Conservation (phyloP, 2,797 vertebrate species). For the Glossophaga mutica region DNA sequence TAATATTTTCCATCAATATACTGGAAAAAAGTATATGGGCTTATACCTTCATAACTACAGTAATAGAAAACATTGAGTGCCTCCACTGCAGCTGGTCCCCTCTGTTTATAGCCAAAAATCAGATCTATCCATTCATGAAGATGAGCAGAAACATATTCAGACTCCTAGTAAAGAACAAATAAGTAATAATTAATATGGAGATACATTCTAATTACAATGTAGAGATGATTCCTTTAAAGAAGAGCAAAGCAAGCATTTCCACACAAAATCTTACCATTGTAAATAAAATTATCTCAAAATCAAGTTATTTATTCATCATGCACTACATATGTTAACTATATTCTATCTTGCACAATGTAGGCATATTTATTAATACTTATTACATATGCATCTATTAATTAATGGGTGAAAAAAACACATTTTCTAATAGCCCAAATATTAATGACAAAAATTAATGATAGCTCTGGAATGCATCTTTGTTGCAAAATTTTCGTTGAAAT, state of each 20-base stretch:
- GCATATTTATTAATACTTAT: conserved; percentile 30
- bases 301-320: background rate
- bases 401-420: background rate
- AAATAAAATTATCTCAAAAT: conserved; percentile 33
- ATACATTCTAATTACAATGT: background rate
- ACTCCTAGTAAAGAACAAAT: conserved; percentile 86
- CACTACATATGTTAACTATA: background rate
- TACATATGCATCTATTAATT: background rate
- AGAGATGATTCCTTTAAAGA: background rate
- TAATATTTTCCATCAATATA: background rate
- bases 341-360: background rate
- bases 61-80: conserved; percentile 98
- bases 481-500: background rate
- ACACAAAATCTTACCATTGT: background rate
- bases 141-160: conserved; percentile 93
- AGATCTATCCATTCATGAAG: conserved; percentile 98
- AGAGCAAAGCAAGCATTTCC: conserved; percentile 31
- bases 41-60: conserved; percentile 92
- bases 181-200: conserved; percentile 31
- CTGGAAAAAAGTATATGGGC: background rate
- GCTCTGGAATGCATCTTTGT: background rate
- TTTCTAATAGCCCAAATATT: background rate
- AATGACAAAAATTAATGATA: background rate
- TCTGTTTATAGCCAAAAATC: conserved; percentile 97
- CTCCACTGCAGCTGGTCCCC: conserved; percentile 92